A percentile compares a stretch with the other conserved stretches of the same genome.
Evolutionary conservation across 2,113 vertebrate genomes (phyloP).

Genomic region (Phrynosoma platyrhinos): DNA sequence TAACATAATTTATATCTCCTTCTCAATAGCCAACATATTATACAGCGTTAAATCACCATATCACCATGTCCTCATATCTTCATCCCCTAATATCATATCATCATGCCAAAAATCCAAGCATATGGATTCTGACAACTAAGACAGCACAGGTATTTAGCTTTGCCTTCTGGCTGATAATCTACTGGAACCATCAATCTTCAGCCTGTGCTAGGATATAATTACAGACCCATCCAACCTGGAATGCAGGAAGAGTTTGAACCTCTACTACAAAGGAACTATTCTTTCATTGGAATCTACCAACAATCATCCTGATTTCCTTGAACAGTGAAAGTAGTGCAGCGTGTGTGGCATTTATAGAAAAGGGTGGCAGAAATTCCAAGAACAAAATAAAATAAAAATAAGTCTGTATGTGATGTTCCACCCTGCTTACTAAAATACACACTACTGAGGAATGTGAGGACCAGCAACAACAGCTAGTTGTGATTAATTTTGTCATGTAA

Average conservation of each 20-base stretch:
- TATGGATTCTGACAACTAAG: background rate
- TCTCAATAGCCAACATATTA: too few species aligned
- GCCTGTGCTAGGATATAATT: background rate
- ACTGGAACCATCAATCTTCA: conserved; percentile 10
- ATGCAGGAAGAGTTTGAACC: background rate
- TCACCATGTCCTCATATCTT: too few species aligned
- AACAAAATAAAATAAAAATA: background rate
- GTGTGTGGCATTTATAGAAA: background rate
- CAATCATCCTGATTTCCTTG: too few species aligned
- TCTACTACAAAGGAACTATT: background rate
- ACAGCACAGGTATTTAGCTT: conserved; percentile 21
- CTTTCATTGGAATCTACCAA: background rate
- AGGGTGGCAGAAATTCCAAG: background rate
- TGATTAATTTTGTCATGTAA: conserved; percentile 21
- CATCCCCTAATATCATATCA: too few species aligned
- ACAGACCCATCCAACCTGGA: background rate
- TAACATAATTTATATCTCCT: too few species aligned
- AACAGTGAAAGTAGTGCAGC: background rate
- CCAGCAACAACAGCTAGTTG: background rate
- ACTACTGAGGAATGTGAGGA: background rate
- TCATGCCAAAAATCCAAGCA: too few species aligned
- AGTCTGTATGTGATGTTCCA: background rate
- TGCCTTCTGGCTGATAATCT: background rate
- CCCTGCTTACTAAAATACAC: background rate
- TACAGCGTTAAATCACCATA: too few species aligned